phyloP scores from a whole-genome alignment of 1,140 invertebrate genomes.

The Penaeus vannamei region DNA sequence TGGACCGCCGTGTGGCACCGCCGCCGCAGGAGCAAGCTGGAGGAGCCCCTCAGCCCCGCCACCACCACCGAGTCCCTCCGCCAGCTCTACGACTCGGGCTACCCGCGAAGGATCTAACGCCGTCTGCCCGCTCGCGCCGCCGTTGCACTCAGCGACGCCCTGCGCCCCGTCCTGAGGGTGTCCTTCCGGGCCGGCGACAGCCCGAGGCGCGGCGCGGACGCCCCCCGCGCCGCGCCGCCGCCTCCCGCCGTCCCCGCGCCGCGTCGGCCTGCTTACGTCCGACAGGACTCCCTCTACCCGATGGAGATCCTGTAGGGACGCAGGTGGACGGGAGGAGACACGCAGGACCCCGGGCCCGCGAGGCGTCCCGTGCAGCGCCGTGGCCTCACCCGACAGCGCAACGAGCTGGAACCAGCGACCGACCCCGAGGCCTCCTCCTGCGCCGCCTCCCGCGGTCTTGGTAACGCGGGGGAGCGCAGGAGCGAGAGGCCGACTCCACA shows the following conservation, averaged over 20 bases:
- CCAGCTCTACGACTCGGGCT: slow-evolving; percentile 88
- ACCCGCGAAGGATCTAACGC: slow-evolving; percentile 85
- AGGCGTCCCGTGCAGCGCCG: neutral
- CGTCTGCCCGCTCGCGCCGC: slow-evolving; percentile 62
- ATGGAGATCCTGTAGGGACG: slow-evolving; percentile 45
- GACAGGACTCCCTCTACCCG: slow-evolving; percentile 60
- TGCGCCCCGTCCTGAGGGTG: slow-evolving; percentile 21
- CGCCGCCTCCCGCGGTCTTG: no score
- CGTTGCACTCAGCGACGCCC: slow-evolving; percentile 23
- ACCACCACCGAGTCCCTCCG: slow-evolving; percentile 83
- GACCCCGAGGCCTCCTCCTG: no score
- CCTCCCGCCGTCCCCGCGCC: neutral
- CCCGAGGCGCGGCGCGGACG: neutral
- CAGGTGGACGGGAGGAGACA: no score
- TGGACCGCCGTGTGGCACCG: slow-evolving; percentile 89
- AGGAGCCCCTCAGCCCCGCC: slow-evolving; percentile 74
- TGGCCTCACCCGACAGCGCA: neutral
- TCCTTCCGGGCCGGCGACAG: slow-evolving; percentile 25
- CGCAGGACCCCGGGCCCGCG: neutral
- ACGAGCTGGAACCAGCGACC: neutral
- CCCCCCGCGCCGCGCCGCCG: slow-evolving; percentile 11
- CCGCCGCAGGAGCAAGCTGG: slow-evolving; percentile 77
- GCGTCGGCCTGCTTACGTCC: slow-evolving; percentile 35
- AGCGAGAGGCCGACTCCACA: no score
- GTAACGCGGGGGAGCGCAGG: no score